Base-by-base conservation (phyloP, 1,140 invertebrate species). In the Nixonia krombeini region DNA sequence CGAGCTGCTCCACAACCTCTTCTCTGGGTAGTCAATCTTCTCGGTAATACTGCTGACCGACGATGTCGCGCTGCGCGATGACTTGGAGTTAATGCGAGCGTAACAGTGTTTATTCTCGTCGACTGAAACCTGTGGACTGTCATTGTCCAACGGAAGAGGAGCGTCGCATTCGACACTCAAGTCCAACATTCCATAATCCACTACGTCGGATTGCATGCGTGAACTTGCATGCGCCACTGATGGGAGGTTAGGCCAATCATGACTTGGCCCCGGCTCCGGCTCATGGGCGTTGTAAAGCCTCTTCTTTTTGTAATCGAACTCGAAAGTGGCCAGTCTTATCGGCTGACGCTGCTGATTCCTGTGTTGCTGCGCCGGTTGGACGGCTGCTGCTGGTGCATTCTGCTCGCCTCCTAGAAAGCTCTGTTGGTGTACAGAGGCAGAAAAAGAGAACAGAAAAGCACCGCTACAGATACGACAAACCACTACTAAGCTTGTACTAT, bases 401-500 rank as follows among this genome's bases (percentile, higher is more conserved):
- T 80, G 79, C 63, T 83, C 80, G 76, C 81, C 79, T 83, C 81
- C 81, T 84, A 84, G 74, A 84, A 84, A 83, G 77, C 82, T 84
- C 80, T 84, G 82, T 73, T 82, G 75, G 78, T 82, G 76, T 84
- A 84, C 79, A 83, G 80, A 82, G 79, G 75, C 71, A 68, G 75
- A 66, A 73, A 72, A 81, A 79, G 78, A 80, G 71, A 82, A 82
- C 82, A 82, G 72, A 80, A 81, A 82, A 82, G 80, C 77, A 70
- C 67, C 67, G 79, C 80, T 84, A 84, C 80, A 84, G 81, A 84
- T 82, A 83, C 74, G 72, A 75, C 80, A 84, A 79, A 82, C 76
- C 74, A 84, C 79, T 82, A 84, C 81, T 47, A 49, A 80, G 76
- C 77, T 64, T 75, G 57, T 57, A 65, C 62, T 62, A 28, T 51